Evolutionary conservation across 1,140 invertebrate species (phyloP).

Genomic region (Procambarus clarkii): DNA sequence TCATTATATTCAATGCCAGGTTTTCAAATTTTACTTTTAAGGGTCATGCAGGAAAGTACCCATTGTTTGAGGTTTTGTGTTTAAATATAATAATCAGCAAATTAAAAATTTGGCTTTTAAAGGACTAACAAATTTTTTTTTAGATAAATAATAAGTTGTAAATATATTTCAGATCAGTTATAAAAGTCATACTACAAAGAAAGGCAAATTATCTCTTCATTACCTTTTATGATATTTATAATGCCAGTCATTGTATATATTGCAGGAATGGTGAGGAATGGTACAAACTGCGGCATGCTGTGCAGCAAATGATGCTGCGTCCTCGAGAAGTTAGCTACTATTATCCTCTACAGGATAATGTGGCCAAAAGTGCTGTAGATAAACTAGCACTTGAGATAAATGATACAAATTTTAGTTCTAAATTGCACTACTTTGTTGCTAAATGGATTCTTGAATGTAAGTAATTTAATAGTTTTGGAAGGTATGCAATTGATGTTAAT

Average conservation of each 20-base stretch:
- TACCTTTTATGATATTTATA: not conserved
- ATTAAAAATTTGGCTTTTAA: no score
- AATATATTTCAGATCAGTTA: no score
- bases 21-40: no score
- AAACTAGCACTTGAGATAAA: not conserved
- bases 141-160: no score
- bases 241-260: not conserved
- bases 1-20: no score
- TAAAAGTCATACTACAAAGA: no score
- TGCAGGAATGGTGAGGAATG: slow-evolving; percentile 76
- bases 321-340: slow-evolving; percentile 73
- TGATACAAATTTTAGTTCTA: not conserved
- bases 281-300: slow-evolving; percentile 74
- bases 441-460: slow-evolving; percentile 61
- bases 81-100: no score
- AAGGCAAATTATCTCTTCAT: no score
- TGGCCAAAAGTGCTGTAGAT: slow-evolving; percentile 38
- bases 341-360: slow-evolving; percentile 50
- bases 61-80: no score
- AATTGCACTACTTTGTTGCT: slow-evolving; percentile 22
- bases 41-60: no score
- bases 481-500: not conserved
- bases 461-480: not conserved
- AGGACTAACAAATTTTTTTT: no score
- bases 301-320: slow-evolving; percentile 74